Base-by-base conservation (phyloP, 1,140 invertebrate genomes). In the Acromyrmex heyeri region DNA sequence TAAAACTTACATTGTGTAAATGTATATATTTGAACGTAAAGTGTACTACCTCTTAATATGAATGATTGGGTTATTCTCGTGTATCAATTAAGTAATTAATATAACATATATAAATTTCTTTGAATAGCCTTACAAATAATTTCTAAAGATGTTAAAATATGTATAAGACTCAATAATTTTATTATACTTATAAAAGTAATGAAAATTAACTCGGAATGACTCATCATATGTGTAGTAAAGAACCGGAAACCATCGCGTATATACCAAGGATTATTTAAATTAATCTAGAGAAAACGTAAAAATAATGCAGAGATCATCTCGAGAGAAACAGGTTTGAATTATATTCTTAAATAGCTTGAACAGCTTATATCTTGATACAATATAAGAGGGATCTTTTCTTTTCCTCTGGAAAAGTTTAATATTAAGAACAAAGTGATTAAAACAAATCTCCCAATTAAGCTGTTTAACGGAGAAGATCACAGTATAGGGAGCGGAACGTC, bases 1-100 rank as follows among this genome's bases (percentile, higher is more conserved):
- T 34, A 55, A 79, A 24, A 79, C 53, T 79, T 53, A 21, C 10
- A 55, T 34, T 10, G n/a, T 50, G 8, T 79, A 69, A 55, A 34
- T 14, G 48, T 48, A 48, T 48, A 77, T 44, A 3, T 4, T 62
- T 38, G 5, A 62, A 77, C 24, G 8, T 48, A 48, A 77, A 77
- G 30, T 30, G 30, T 34, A 6, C 5, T 34, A 38, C 34, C 7
- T 38, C 34, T 7, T 38, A 38, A 0, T 38, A 38, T 7, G 34
- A 38, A 38, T 38, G 34, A 8, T 38, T 38, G 7, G 34, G 0
- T 38, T 38, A 38, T 38, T 38, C 34, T 44, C 8, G 5, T 62
- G 38, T 48, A 77, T 30, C 16, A 14, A 57, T 44, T 44, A 44
- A 10, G 0, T 10, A 44, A 10, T 44, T 44, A 10, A 10, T 44